Base-by-base conservation (phyloP, 2,113 vertebrate genomes). In the Anseranas semipalmata region DNA sequence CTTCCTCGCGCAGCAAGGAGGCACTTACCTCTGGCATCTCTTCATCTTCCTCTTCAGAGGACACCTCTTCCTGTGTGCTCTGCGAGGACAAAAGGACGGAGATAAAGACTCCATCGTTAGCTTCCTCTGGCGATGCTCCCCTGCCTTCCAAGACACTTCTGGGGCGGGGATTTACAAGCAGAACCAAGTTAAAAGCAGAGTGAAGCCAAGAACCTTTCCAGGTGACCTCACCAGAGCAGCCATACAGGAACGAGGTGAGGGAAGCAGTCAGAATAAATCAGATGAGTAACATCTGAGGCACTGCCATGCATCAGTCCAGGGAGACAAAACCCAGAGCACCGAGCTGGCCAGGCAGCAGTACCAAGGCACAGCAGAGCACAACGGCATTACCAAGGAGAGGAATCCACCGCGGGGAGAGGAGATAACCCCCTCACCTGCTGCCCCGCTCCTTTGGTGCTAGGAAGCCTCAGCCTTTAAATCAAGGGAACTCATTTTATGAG, bases 1-100 rank as follows among this genome's bases (percentile, higher is more conserved):
- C 35, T 7, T 27, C 59, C 45, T 43, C 30, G 6, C 3, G 10
- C 27, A 16, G n/a, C 1, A 1, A 25, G 10, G 5, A 5, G 0
- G 20, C 48, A 59, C 96, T 75, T 76, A 98, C 98, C 98, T 98
- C 98, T 5, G 98, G 98, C 98, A 98, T 98, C 85, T 98, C 98
- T 86, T 98, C 98, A 3, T 98, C 98, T 92, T 98, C 98, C 30
- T 98, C 98, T 63, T 98, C 98, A 7, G 98, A 98, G 63, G 98
- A 98, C 58, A 98, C 97, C 11, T 98, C 98, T 67, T 98, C 98
- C 93, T 98, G 98, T 8, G 98, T 97, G 88, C 95, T 98, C 98
- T 98, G 84, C 0, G 3, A 55, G n/a, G 58, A 53, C 35, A 88
- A 27, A 35, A 25, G 72, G 52, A 83, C 1, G 37, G 20, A 24